These are phyloP conservation scores for Antheraea assamensis DNA, from an alignment of 2,888 invertebrate genomes.

Conservation along the genomic window DNA sequence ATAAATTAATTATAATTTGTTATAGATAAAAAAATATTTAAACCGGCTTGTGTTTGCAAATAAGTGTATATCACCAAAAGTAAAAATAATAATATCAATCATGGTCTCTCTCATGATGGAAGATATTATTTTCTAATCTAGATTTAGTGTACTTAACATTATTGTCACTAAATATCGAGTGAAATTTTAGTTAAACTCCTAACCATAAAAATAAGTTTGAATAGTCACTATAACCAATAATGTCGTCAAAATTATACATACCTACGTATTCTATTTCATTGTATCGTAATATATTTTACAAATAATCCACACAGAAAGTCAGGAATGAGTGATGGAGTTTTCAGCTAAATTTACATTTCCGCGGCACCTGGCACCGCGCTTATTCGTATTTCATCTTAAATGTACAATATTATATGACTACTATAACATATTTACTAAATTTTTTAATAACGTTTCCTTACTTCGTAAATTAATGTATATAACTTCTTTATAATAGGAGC, in stretches of 20 bases:
- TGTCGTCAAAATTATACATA: background rate
- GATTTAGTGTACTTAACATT: background rate
- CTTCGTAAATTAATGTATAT: background rate
- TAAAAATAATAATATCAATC: background rate
- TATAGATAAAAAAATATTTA: too few relatives aligned
- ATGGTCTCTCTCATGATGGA: background rate
- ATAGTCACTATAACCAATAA: background rate
- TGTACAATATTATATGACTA: background rate
- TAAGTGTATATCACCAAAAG: background rate
- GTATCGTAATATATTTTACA: background rate
- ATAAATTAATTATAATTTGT: too few relatives aligned
- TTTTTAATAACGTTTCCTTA: background rate
- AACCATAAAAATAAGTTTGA: background rate
- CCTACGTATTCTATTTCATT: background rate
- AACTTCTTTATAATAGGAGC: too few relatives aligned
- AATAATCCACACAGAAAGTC: background rate
- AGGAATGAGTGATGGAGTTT: slow-evolving; percentile 5
- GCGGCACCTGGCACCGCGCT: background rate
- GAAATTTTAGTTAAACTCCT: background rate
- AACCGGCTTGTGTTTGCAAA: too few relatives aligned
- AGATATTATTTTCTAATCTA: background rate
- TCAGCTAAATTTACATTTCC: slow-evolving; percentile 5
- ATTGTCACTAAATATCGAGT: background rate
- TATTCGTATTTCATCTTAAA: slow-evolving; percentile 5
- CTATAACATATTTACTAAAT: background rate